A percentile compares a stretch with the other conserved stretches of the same genome.
Evolutionary conservation across 2,888 invertebrate species (phyloP).

Genomic region (Trichogramma dendrolimi): DNA sequence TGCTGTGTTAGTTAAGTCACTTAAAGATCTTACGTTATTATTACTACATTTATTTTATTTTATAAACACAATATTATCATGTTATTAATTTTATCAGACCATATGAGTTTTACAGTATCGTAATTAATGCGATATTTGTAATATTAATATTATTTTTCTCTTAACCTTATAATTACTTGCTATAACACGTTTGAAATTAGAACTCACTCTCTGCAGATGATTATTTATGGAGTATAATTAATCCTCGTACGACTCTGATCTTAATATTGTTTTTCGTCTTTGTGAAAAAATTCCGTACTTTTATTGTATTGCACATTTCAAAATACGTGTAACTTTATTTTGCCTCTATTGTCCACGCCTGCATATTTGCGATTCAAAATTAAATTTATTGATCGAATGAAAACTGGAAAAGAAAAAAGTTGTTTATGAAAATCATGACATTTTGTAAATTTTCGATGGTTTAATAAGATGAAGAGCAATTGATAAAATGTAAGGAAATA

Average conservation of each 20-base stretch:
- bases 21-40: conserved; percentile 48
- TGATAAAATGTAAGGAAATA: conserved; percentile 22
- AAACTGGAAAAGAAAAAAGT: conserved; percentile 14
- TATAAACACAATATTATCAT: conserved; percentile 46
- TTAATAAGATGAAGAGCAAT: conserved; percentile 34
- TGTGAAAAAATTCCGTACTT: conserved; percentile 43
- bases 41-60: conserved; percentile 49
- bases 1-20: conserved; percentile 53
- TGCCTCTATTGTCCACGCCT: conserved; percentile 37
- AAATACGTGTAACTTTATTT: conserved; percentile 18
- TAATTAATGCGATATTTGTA: conserved; percentile 36
- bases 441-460: conserved; percentile 17
- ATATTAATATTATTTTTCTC: conserved; percentile 31
- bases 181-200: conserved; percentile 27
- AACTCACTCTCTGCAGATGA: conserved; percentile 22
- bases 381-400: conserved; percentile 17
- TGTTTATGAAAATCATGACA: conserved; percentile 12
- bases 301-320: conserved; percentile 26
- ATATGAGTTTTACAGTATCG: conserved; percentile 36
- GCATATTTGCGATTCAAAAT: conserved; percentile 29
- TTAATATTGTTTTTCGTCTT: background rate
- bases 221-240: conserved; percentile 9
- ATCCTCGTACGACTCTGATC: background rate
- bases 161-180: conserved; percentile 1
- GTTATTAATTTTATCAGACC: conserved; percentile 51